Conservation (phyloP, 2,888 invertebrate genomes). For the Chrysotoxum bicinctum region DNA sequence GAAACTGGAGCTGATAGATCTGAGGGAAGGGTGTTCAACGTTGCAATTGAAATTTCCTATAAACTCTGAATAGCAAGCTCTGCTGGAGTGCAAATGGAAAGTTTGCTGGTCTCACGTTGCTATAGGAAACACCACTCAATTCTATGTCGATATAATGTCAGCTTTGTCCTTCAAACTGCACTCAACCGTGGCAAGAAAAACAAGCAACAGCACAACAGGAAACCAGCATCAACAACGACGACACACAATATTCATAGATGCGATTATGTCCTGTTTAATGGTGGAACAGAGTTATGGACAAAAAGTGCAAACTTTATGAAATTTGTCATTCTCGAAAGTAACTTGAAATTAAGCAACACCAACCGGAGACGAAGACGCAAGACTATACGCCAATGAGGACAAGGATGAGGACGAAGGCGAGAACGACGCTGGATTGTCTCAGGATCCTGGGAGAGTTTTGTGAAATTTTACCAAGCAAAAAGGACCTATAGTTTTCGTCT, state of each 20-base stretch:
- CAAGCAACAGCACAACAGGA: slow-evolving; percentile 11
- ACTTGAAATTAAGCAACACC: slow-evolving; percentile 36
- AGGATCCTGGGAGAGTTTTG: slow-evolving; percentile 12
- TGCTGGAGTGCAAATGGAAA: slow-evolving; percentile 40
- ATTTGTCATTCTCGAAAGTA: slow-evolving; percentile 63
- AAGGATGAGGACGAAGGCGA: neutral
- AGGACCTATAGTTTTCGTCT: neutral
- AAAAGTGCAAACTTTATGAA: slow-evolving; percentile 63
- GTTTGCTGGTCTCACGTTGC: slow-evolving; percentile 37
- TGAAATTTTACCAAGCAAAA: slow-evolving; percentile 14
- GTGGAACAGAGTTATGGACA: slow-evolving; percentile 31
- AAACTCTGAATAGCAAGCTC: slow-evolving; percentile 12
- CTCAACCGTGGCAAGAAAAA: slow-evolving; percentile 13
- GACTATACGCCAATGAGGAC: neutral
- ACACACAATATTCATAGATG: slow-evolving; percentile 56
- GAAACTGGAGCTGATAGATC: neutral
- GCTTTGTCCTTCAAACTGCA: slow-evolving; percentile 46
- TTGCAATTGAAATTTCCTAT: slow-evolving; percentile 50
- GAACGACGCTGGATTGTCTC: slow-evolving; percentile 11
- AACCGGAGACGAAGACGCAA: neutral
- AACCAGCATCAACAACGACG: neutral
- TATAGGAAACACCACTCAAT: slow-evolving; percentile 34
- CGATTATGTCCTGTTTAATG: slow-evolving; percentile 61
- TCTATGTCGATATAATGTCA: slow-evolving; percentile 52
- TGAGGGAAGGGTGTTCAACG: neutral